Evolutionary conservation across 2,888 invertebrate species (phyloP).

Genomic region (Pemphredon lugubris): DNA sequence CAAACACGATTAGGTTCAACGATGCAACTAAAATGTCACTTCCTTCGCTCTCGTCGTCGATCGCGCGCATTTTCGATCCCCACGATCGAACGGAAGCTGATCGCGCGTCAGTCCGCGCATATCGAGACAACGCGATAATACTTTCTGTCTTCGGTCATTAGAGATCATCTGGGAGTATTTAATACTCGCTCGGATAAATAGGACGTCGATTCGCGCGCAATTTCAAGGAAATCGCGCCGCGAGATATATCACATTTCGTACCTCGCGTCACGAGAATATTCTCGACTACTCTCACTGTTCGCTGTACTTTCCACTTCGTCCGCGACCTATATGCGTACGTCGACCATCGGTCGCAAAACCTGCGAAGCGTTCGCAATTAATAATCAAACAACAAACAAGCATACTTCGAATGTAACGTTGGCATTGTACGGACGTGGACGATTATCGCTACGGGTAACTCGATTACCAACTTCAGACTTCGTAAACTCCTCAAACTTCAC

Average conservation of each 20-base stretch:
- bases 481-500: too few relatives aligned
- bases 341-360: slow-evolving; percentile 24
- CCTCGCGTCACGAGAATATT: slow-evolving; percentile 38
- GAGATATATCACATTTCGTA: slow-evolving; percentile 40
- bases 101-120: too few relatives aligned
- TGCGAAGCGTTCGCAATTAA: slow-evolving; percentile 49
- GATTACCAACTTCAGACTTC: not conserved
- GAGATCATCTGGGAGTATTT: not conserved
- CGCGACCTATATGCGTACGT: slow-evolving; percentile 32
- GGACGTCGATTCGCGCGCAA: not conserved
- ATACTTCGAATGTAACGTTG: too few relatives aligned
- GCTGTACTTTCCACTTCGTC: slow-evolving; percentile 55
- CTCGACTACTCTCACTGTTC: slow-evolving; percentile 53
- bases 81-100: not conserved
- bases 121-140: not conserved
- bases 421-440: slow-evolving; percentile 24
- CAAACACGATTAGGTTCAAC: slow-evolving; percentile 13
- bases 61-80: slow-evolving; percentile 39
- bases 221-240: slow-evolving; percentile 24
- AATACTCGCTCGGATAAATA: slow-evolving; percentile 5
- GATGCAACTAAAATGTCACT: slow-evolving; percentile 5
- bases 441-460: not conserved
- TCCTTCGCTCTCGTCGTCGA: slow-evolving; percentile 22
- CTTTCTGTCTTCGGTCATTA: not conserved
- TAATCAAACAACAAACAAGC: slow-evolving; percentile 25